Conservation (phyloP, 2,888 invertebrate species). For the Pegoplata infirma region DNA sequence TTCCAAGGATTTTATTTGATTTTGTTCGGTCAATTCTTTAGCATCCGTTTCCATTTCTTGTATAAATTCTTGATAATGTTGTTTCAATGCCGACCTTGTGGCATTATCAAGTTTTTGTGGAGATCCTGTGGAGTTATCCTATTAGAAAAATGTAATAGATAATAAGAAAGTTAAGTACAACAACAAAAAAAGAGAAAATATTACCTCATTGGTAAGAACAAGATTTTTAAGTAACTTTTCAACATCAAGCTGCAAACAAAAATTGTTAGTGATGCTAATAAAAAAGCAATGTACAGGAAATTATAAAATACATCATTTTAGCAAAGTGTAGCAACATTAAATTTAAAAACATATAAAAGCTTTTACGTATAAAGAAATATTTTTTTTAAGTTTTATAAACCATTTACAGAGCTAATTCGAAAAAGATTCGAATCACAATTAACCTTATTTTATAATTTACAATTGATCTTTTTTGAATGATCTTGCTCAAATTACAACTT, state of each 20-base stretch:
- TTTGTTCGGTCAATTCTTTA: conserved; percentile 80
- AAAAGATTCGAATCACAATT: no score
- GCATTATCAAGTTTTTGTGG: conserved; percentile 81
- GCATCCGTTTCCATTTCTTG: conserved; percentile 84
- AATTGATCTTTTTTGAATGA: no score
- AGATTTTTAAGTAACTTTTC: conserved; percentile 80
- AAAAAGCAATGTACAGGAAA: conserved; percentile 26
- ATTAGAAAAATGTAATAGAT: neutral
- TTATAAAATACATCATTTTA: neutral
- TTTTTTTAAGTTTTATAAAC: no score
- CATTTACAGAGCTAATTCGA: no score
- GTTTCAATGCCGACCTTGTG: conserved; percentile 82
- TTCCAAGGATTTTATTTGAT: conserved; percentile 80
- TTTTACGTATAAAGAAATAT: neutral
- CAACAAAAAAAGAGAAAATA: neutral
- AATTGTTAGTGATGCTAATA: conserved; percentile 47
- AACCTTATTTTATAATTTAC: no score
- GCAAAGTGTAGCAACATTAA: neutral
- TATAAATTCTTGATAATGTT: conserved; percentile 87
- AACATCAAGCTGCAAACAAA: conserved; percentile 78
- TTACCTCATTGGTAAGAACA: conserved; percentile 79
- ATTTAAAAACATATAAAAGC: conserved; percentile 28
- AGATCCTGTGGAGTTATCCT: conserved; percentile 70
- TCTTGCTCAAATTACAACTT: no score
- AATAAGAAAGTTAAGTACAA: neutral